Base-by-base conservation (phyloP, 92 coral and sea anemone species). In the Galaxea fascicularis region DNA sequence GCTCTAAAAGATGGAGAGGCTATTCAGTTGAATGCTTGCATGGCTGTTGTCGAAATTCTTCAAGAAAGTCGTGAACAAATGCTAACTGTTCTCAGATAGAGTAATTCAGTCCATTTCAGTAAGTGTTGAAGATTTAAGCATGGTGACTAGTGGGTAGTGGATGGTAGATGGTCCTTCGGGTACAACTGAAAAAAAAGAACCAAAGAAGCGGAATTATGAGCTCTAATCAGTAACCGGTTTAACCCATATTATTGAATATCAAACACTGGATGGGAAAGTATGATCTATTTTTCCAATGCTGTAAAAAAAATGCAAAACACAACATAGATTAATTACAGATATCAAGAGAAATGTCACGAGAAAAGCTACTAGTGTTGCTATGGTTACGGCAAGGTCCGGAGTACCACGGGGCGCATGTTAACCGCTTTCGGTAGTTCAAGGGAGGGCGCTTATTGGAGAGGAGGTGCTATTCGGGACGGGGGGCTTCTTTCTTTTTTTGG, bases 81-180 rank as follows among this genome's bases (percentile, higher is more conserved):
- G n/a, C n/a, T n/a, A n/a, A n/a, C n/a, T n/a, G n/a, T n/a, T n/a
- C n/a, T n/a, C n/a, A n/a, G n/a, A n/a, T n/a, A n/a, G n/a, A n/a
- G n/a, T n/a, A n/a, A n/a, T n/a, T n/a, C n/a, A n/a, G n/a, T n/a
- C n/a, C n/a, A n/a, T n/a, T n/a, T n/a, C n/a, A n/a, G 78, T 22
- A 73, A 63, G 78, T 63, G 62, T 73, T 62, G 64, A 49, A 73
- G 15, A 18, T 26, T 29, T 15, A 47, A 73, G 63, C 49, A 73
- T 25, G 39, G 63, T 13, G 7, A 28, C 18, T 26, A 17, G 26
- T 13, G 13, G 13, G 25, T 63, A 35, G 31, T 22, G 31, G 25
- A 13, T 28, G 22, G 29, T 41, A 26, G 26, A 60, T 49, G 62
- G 62, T 73, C 77, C 77, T 73, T 31, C 62, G 62, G 63, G 77